Conservation (phyloP, 2,113 vertebrate species). For the Amphiprion percula region DNA sequence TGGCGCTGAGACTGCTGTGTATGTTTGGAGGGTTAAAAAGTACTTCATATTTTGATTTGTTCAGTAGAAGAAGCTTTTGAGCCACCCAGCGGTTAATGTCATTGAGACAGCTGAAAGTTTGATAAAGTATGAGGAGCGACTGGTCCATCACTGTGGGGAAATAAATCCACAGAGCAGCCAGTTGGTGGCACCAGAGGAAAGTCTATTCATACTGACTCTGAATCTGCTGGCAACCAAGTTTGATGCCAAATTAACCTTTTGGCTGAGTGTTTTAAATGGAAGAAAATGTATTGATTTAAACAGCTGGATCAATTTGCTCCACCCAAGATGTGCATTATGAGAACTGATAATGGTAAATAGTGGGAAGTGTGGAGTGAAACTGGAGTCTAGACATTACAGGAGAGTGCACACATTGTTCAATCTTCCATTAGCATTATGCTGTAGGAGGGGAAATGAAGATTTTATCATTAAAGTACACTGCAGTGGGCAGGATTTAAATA, state of each 20-base stretch:
- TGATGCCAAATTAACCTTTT: neutral
- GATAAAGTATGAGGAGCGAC: too few relatives aligned
- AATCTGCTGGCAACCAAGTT: accelerated
- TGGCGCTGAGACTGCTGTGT: too few relatives aligned
- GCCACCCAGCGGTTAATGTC: too few relatives aligned
- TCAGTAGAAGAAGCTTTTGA: too few relatives aligned
- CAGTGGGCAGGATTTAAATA: constrained; percentile 8
- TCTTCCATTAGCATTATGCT: constrained; percentile 2
- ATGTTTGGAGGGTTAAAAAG: too few relatives aligned
- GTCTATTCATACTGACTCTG: neutral
- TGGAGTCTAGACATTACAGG: neutral
- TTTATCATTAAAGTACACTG: neutral
- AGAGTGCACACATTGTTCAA: neutral
- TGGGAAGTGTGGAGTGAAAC: constrained; percentile 15
- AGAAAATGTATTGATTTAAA: constrained; percentile 41
- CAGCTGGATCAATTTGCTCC: constrained; percentile 24
- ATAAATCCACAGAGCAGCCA: neutral
- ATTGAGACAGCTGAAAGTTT: too few relatives aligned
- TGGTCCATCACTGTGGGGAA: neutral
- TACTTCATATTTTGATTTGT: too few relatives aligned
- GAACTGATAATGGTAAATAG: constrained; percentile 25
- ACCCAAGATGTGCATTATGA: constrained; percentile 40
- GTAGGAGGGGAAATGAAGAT: neutral
- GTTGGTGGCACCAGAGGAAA: constrained; percentile 39
- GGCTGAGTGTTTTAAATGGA: constrained; percentile 23